A percentile compares a stretch with the other conserved stretches of the same genome.
These are phyloP conservation scores for Flabesymbios commensalis DNA, from an alignment of 2,888 invertebrate species.

Conservation along the genomic window DNA sequence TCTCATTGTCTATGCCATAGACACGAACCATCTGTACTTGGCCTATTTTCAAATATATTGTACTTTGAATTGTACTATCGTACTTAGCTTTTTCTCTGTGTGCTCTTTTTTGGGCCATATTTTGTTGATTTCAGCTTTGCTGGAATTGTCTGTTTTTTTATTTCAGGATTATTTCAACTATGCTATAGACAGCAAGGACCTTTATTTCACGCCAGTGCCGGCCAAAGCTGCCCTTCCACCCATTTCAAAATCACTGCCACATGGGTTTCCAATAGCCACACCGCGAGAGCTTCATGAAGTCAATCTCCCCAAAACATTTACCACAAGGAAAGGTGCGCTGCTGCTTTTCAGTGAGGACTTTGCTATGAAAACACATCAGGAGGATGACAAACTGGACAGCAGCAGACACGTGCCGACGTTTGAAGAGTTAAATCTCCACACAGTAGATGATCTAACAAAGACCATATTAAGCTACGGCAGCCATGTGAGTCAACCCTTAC, in stretches of 20 bases:
- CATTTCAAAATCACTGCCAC: no score
- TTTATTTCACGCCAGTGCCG: no score
- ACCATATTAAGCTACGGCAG: constrained; percentile 56
- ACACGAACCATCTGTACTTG: no score
- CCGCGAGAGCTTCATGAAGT: constrained; percentile 35
- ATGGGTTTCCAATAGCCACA: no score
- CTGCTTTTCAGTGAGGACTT: constrained; percentile 59
- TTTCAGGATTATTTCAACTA: constrained; percentile 17
- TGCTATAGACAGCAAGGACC: no score
- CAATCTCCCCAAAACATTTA: constrained; percentile 57
- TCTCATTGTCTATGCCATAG: no score
- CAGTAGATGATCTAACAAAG: constrained; percentile 56
- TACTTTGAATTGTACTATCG: no score
- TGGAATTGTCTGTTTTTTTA: neutral
- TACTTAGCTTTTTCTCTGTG: no score
- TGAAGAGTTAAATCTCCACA: constrained; percentile 39
- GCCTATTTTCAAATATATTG: no score
- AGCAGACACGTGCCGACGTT: neutral
- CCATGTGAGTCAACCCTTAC: constrained; percentile 24
- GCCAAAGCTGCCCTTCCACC: no score
- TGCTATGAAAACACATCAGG: constrained; percentile 37
- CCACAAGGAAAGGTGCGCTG: constrained; percentile 58
- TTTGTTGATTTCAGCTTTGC: no score
- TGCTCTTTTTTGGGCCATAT: no score
- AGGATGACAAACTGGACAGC: constrained; percentile 1